Base-by-base conservation (phyloP, 1,140 invertebrate genomes). In the Apis dorsata region DNA sequence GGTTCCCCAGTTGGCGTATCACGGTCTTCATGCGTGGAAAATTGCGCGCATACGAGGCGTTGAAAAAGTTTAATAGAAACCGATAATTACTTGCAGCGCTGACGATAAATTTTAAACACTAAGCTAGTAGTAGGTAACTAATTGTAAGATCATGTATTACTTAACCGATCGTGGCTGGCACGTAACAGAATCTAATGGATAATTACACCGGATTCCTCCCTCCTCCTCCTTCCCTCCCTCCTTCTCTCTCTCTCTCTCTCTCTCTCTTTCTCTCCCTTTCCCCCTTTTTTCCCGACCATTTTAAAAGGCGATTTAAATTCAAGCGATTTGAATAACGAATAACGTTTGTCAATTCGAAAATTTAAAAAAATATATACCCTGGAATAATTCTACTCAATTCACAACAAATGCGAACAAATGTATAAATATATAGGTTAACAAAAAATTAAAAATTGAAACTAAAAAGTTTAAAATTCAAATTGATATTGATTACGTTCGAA, bases 41-140 rank as follows among this genome's bases (percentile, higher is more conserved):
- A 86, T 87, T 86, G 75, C 81, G 59, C 85, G 59, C 57, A 62
- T 85, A 81, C 55, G 68, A 80, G 78, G 70, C 78, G 60, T 82
- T 86, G 86, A 87, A 66, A 81, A 76, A 68, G 34, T 59, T 49
- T 81, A 76, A 68, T 76, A 21, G 79, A 81, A 74, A 66, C 73
- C n/a, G 79, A 87, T 87, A 84, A 86, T 86, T 74, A 72, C 68
- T 83, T 13, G 13, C 65, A 55, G 65, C 59, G 57, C 28, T 51
- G 65, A 17, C 65, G 66, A 87, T 86, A 86, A 79, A 87, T 87
- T 83, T 87, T 28, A 65, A 24, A 55, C 49, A 21, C 12, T n/a
- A 17, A 24, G 60, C 15, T 5, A 13, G 51, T n/a, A 19, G 51
- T 24, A 62, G 34, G 44, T 21, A n/a, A 21, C 15, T 11, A 1